Base-by-base conservation (phyloP, 2,797 vertebrate species). In the Bradypus variegatus region DNA sequence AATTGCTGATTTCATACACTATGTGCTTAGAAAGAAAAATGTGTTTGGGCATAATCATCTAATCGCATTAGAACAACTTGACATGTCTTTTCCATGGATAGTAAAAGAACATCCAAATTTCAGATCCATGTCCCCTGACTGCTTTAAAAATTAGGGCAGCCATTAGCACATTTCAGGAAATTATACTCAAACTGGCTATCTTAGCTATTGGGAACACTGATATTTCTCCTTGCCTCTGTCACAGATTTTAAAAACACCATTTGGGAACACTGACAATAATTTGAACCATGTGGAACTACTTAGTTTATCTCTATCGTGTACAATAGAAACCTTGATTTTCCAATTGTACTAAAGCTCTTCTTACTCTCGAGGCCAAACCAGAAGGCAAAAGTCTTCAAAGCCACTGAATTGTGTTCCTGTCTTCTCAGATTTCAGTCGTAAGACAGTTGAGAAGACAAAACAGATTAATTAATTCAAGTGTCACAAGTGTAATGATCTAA, bases 271-370 rank as follows among this genome's bases (percentile, higher is more conserved):
- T 31, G 90, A 64, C 76, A 31, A 5, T 72, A 64, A 91, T 84
- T 70, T 77, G 67, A 86, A 84, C 90, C 86, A 90, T 21, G 0
- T 19, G 86, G 93, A 80, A 70, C 90, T 88, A 81, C 78, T 84
- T 19, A 33, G 41, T 86, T 89, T 91, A 75, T 91, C 92, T 85
- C 69, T 64, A 85, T 85, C 41, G 0, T 85, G 91, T 94, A 11
- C 10, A 92, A 92, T 89, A 95, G 94, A 93, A 95, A 96, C 89
- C 89, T 94, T 93, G 85, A 94, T 96, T 95, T 95, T 95, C 84
- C 70, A 75, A 87, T 91, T 65, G 53, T 62, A 48, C 92, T 94
- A 89, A 45, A 93, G 77, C 84, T 86, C 48, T 55, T 76, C 91
- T 81, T 33, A 70, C 75, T 94, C 94, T 91, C 53, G 81, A 91